A percentile compares a stretch with the other conserved stretches of the same genome.
Conservation (phyloP, 2,888 invertebrate species). For the Muschampia plurimacula region DNA sequence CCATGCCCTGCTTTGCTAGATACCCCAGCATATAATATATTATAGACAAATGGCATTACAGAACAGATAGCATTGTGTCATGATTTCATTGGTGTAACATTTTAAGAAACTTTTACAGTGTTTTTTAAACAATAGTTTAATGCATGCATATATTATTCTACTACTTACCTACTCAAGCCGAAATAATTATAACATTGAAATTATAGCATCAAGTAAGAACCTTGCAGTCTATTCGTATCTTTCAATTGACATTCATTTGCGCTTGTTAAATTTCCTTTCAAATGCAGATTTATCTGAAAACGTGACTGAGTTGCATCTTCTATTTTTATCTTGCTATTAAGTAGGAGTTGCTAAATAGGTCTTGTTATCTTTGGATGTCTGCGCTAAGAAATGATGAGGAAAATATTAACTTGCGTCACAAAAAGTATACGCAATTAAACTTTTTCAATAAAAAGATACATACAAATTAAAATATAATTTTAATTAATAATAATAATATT, state of each 20-base stretch:
- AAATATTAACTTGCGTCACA: background rate
- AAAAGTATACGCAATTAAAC: background rate
- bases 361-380: background rate
- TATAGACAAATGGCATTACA: slow-evolving; percentile 18
- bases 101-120: too few species aligned
- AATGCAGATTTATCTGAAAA: slow-evolving; percentile 8
- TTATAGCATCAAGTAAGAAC: background rate
- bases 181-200: background rate
- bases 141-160: background rate
- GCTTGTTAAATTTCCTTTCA: slow-evolving; percentile 17
- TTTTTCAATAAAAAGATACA: background rate
- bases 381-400: background rate
- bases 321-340: slow-evolving; percentile 9
- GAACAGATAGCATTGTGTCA: slow-evolving; percentile 1
- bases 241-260: slow-evolving; percentile 6
- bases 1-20: slow-evolving; percentile 67
- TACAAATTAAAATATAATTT: too few species aligned
- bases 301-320: slow-evolving; percentile 15
- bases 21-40: slow-evolving; percentile 14
- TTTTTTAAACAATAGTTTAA: background rate
- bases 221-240: slow-evolving; percentile 11
- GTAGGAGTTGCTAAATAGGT: background rate
- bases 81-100: background rate
- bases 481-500: too few species aligned
- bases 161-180: background rate